Percentiles rank a stretch among this genome's conserved stretches.
phyloP scores from a whole-genome alignment of 2,888 invertebrate genomes.

The Hetaerina titia region DNA sequence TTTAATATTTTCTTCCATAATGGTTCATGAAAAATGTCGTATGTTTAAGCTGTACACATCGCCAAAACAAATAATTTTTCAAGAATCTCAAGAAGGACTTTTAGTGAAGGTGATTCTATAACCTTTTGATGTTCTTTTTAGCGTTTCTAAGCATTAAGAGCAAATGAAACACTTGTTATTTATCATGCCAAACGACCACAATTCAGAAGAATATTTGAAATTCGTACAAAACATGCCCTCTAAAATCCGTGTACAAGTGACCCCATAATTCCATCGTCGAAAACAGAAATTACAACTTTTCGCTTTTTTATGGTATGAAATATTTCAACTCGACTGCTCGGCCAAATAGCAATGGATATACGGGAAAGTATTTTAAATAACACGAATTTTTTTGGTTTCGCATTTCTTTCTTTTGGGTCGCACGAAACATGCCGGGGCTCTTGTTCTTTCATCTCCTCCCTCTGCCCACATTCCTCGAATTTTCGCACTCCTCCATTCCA shows the following conservation, averaged over 20 bases:
- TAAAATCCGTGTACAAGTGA: neutral
- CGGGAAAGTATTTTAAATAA: conserved; percentile 60
- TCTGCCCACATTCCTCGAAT: conserved; percentile 36
- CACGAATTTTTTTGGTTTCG: neutral
- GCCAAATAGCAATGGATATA: neutral
- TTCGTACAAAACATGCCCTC: neutral
- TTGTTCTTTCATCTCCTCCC: conserved; percentile 46
- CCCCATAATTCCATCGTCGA: neutral
- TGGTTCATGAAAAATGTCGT: neutral
- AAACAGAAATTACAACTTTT: conserved; percentile 3
- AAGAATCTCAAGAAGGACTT: neutral
- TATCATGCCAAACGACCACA: neutral
- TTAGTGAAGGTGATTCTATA: neutral
- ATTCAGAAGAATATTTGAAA: neutral
- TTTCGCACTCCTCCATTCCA: conserved; percentile 19
- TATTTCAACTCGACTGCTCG: conserved; percentile 2
- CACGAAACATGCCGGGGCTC: neutral
- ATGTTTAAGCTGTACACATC: neutral
- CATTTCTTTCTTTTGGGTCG: conserved; percentile 29
- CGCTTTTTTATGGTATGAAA: conserved; percentile 25
- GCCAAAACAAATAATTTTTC: neutral
- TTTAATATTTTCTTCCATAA: neutral
- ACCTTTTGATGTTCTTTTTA: neutral
- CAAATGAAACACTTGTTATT: neutral
- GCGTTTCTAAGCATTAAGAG: neutral